Percentiles rank a stretch among this genome's conserved stretches.
Evolutionary conservation across 92 coral and sea anemone species (phyloP).

Genomic region (Umimayanthus chanpuru): DNA sequence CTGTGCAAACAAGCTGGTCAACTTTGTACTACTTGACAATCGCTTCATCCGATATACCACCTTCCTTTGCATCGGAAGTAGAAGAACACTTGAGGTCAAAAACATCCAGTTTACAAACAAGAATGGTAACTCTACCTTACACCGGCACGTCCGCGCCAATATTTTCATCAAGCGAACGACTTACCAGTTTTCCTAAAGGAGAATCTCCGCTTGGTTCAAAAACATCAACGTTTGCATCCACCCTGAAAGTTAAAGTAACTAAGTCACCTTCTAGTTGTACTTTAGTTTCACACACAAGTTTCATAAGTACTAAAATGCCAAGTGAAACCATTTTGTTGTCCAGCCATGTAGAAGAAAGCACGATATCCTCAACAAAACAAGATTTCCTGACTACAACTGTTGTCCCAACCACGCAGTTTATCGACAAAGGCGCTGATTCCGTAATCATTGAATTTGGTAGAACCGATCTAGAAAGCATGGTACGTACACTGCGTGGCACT

Average conservation of each 20-base stretch:
- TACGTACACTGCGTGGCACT: not conserved
- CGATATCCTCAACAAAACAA: not conserved
- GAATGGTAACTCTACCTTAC: not conserved
- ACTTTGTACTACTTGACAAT: not conserved
- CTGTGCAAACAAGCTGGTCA: not conserved
- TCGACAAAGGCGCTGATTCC: not conserved
- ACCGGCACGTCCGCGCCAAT: not conserved
- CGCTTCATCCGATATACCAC: not conserved
- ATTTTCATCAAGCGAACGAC: not conserved
- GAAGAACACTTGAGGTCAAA: not conserved
- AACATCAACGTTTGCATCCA: not conserved
- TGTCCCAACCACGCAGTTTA: not conserved
- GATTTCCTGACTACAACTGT: not conserved
- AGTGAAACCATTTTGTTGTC: not conserved
- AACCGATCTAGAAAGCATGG: not conserved
- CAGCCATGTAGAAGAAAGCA: not conserved
- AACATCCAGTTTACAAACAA: not conserved
- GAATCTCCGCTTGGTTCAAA: not conserved
- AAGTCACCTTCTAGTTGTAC: not conserved
- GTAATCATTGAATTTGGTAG: constrained; percentile 8
- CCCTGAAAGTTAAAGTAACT: not conserved
- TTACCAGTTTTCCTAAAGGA: not conserved
- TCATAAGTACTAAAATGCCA: not conserved
- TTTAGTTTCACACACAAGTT: not conserved
- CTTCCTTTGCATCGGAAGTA: not conserved